phyloP scores from a whole-genome alignment of 2,888 invertebrate species.

The Galerucella nymphaeae region DNA sequence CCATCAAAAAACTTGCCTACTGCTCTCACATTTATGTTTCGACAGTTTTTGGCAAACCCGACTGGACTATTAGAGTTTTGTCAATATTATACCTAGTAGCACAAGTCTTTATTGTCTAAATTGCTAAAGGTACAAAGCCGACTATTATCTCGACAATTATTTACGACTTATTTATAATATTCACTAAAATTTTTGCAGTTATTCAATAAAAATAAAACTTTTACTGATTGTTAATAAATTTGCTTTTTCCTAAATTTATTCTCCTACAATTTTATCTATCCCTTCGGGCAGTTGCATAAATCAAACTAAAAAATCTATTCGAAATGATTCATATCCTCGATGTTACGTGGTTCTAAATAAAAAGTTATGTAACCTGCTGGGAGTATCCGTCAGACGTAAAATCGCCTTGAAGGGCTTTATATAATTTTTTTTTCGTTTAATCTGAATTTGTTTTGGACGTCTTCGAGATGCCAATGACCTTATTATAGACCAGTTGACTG shows the following conservation, averaged over 20 bases:
- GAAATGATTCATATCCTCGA: slow-evolving; percentile 17
- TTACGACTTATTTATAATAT: too few relatives aligned
- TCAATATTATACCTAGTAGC: too few relatives aligned
- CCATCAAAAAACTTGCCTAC: too few relatives aligned
- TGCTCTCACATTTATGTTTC: too few relatives aligned
- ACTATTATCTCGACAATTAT: too few relatives aligned
- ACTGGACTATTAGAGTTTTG: too few relatives aligned
- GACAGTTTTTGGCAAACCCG: too few relatives aligned
- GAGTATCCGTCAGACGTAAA: slow-evolving; percentile 9
- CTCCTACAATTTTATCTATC: neutral
- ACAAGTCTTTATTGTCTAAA: too few relatives aligned
- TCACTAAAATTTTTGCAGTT: too few relatives aligned
- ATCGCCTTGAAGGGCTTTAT: slow-evolving; percentile 15
- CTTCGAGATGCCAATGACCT: slow-evolving; percentile 10
- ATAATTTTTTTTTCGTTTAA: slow-evolving; percentile 2
- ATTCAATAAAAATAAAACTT: neutral
- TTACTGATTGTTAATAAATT: neutral
- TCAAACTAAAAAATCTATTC: slow-evolving; percentile 19
- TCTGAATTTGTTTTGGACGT: slow-evolving; percentile 17
- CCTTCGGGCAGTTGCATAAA: slow-evolving; percentile 20
- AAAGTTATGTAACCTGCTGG: slow-evolving; percentile 26
- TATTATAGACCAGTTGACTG: slow-evolving; percentile 1
- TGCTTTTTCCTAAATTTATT: neutral
- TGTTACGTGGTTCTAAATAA: slow-evolving; percentile 19
- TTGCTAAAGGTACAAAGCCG: too few relatives aligned